These are phyloP conservation scores for Drosophila subquinaria DNA, from an alignment of 2,888 invertebrate genomes.

Conservation along the genomic window DNA sequence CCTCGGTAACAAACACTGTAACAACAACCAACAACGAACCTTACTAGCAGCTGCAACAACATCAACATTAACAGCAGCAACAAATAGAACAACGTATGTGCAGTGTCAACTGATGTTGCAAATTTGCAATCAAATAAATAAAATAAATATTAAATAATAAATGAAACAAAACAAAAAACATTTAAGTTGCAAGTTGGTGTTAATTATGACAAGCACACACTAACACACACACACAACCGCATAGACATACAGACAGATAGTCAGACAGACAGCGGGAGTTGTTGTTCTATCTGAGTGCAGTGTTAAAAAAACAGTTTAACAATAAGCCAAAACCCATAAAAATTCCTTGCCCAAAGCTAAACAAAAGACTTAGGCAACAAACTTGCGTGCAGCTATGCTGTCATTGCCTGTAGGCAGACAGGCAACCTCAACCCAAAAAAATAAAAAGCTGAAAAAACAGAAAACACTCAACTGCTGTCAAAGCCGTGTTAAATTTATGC, in stretches of 20 bases:
- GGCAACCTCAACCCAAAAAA: slow-evolving; percentile 37
- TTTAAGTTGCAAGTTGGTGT: slow-evolving; percentile 39
- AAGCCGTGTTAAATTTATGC: slow-evolving; percentile 79
- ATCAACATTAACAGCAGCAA: slow-evolving; percentile 10
- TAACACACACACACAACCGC: slow-evolving; percentile 4
- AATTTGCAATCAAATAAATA: slow-evolving; percentile 21
- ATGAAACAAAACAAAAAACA: slow-evolving; percentile 17
- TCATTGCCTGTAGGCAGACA: slow-evolving; percentile 52
- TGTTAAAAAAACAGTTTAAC: slow-evolving; percentile 15
- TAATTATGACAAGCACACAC: slow-evolving; percentile 37
- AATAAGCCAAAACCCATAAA: slow-evolving; percentile 33
- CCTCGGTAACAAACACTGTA: slow-evolving; percentile 55
- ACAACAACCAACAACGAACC: slow-evolving; percentile 18
- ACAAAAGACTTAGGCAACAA: slow-evolving; percentile 77
- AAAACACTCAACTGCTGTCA: slow-evolving; percentile 64
- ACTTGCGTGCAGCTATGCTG: slow-evolving; percentile 75
- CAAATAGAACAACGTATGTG: slow-evolving; percentile 64
- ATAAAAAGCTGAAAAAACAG: slow-evolving; percentile 13
- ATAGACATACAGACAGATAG: neutral
- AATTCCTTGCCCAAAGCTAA: slow-evolving; percentile 55
- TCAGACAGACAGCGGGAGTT: neutral
- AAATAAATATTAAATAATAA: slow-evolving; percentile 23
- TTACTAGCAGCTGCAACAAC: slow-evolving; percentile 28
- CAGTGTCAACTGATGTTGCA: slow-evolving; percentile 53
- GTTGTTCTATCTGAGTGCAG: slow-evolving; percentile 35